Evolutionary conservation across 2,113 vertebrate species (phyloP).

Genomic region (Trichomycterus rosablanca): DNA sequence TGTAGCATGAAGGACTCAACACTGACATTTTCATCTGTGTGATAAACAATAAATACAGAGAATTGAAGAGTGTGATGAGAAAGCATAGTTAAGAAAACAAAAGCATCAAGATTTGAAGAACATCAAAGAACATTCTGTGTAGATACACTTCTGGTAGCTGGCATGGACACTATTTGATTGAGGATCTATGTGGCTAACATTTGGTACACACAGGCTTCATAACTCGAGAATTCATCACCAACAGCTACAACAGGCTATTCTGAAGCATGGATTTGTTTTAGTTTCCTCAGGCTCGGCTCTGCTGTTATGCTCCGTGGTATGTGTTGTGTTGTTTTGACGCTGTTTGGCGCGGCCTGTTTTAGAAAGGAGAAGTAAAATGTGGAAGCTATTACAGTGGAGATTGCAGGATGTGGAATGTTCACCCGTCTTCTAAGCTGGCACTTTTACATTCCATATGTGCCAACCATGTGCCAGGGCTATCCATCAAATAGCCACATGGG

Average conservation of each 20-base stretch:
- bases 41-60: slow-evolving; percentile 26
- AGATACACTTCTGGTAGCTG: neutral
- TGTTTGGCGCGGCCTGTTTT: slow-evolving; percentile 43
- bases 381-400: slow-evolving; percentile 62
- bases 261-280: too few species aligned
- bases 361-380: slow-evolving; percentile 58
- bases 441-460: slow-evolving; percentile 12
- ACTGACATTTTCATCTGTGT: slow-evolving; percentile 24
- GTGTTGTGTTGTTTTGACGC: slow-evolving; percentile 44
- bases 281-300: slow-evolving; percentile 2
- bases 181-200: slow-evolving; percentile 5
- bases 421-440: slow-evolving; percentile 47
- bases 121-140: neutral
- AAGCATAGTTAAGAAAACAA: neutral
- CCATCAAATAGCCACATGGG: slow-evolving; percentile 22
- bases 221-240: neutral
- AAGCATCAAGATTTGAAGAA: too few species aligned
- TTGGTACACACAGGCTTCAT: neutral
- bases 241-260: neutral
- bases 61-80: slow-evolving; percentile 3
- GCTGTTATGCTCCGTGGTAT: slow-evolving; percentile 42
- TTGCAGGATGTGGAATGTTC: slow-evolving; percentile 55
- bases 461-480: slow-evolving; percentile 33
- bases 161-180: neutral
- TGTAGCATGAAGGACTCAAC: neutral